Evolutionary conservation across 2,797 vertebrate genomes (phyloP).

Genomic region (Paratrypauchen microcephalus): DNA sequence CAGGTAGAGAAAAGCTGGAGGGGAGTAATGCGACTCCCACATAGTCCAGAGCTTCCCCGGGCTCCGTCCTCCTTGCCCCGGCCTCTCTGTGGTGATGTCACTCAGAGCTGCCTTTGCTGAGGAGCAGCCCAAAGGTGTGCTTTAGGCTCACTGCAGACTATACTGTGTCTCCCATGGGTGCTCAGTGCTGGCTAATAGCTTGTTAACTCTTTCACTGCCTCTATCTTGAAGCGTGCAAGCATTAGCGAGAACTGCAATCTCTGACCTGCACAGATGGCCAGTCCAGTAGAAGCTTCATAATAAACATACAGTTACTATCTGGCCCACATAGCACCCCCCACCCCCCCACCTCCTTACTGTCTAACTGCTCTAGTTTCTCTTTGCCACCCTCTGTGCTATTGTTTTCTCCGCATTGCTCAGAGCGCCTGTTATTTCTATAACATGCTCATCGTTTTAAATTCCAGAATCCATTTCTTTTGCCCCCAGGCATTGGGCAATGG

Average conservation of each 20-base stretch:
- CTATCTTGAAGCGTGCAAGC: conserved; percentile 22
- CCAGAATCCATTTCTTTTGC: conserved; percentile 70
- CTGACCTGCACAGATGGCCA: conserved; percentile 48
- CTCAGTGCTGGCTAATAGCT: conserved; percentile 55
- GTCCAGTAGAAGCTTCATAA: conserved; percentile 49
- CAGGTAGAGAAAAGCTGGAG: conserved; percentile 63
- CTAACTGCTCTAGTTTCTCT: conserved; percentile 64
- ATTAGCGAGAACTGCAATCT: conserved; percentile 38
- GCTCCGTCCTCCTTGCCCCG: conserved; percentile 41
- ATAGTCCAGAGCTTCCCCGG: conserved; percentile 40
- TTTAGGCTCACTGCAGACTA: conserved; percentile 29
- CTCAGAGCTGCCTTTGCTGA: conserved; percentile 55
- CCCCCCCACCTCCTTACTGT: not conserved
- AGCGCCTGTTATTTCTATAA: conserved; percentile 68
- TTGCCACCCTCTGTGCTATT: conserved; percentile 66
- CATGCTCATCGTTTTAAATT: conserved; percentile 69
- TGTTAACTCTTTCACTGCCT: conserved; percentile 54
- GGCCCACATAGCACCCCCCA: conserved; percentile 45
- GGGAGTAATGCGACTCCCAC: conserved; percentile 64
- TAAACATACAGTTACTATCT: conserved; percentile 65
- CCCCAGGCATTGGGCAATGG: conserved; percentile 56
- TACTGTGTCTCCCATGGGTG: conserved; percentile 29
- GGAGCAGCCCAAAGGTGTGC: conserved; percentile 57
- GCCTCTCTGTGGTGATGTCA: conserved; percentile 54
- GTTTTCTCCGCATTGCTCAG: conserved; percentile 55